phyloP scores from a whole-genome alignment of 2,113 vertebrate genomes.

The Camarhynchus parvulus region DNA sequence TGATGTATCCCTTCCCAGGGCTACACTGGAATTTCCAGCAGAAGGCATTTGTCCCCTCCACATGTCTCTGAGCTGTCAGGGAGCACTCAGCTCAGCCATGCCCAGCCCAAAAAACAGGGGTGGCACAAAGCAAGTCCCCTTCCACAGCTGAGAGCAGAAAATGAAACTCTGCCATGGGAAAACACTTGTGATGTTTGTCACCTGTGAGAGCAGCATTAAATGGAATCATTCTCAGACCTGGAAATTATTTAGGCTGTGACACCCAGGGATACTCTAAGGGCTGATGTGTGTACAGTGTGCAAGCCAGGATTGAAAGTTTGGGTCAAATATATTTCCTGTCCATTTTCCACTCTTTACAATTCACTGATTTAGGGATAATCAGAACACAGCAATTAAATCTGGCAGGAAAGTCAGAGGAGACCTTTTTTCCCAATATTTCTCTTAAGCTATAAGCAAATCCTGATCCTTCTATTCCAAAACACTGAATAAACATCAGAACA shows the following conservation, averaged over 20 bases:
- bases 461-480: not conserved
- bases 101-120: not conserved
- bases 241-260: not conserved
- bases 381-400: not conserved
- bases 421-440: not conserved
- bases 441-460: not conserved
- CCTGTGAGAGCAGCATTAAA: not conserved
- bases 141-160: not conserved
- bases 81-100: not conserved
- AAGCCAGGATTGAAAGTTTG: not conserved
- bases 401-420: not conserved
- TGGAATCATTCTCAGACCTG: not conserved
- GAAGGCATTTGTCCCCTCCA: not conserved
- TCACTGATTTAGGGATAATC: not conserved
- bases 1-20: not conserved
- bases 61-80: accelerated
- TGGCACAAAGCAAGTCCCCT: not conserved
- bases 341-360: not conserved
- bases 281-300: not conserved
- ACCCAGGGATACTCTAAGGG: not conserved
- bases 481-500: not conserved
- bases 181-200: not conserved
- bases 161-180: not conserved
- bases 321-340: not conserved
- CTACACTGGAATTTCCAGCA: not conserved